Base-by-base conservation (phyloP, 2,113 vertebrate genomes). In the Petromus typicus region DNA sequence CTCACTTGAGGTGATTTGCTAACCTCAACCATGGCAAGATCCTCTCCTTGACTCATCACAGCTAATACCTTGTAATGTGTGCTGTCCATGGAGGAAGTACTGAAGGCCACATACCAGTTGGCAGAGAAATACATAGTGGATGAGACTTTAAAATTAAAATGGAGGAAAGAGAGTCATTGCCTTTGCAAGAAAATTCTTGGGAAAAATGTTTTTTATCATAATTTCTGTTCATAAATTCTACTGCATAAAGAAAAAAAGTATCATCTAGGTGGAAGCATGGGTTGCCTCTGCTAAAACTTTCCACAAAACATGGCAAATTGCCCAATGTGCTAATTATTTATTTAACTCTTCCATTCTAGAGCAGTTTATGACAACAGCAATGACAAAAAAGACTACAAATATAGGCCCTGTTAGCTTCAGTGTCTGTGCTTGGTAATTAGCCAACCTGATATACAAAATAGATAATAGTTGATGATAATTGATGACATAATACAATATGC, bases 71-170 rank as follows among this genome's bases (percentile, higher is more conserved):
- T 61, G 45, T 23, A 56, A 6, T 63, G 14, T 51, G 2, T 86
- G 78, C 2, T 20, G 17, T 48, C n/a, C 6, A 43, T 3, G 16
- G 56, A 67, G 3, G 13, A 64, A 32, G 5, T 45, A 25, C 0
- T 5, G 0, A 40, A 45, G 32, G 5, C 5, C 30, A 12, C 3
- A 45, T 1, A 30, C 10, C n/a, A 1, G 1, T 2, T 37, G 37
- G 3, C 64, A 89, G 25, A 5, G 0, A 23, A 20, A 34, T 0
- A 40, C 4, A 5, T 5, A 48, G 12, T 17, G 89, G 30, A 54
- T 45, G 51, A 32, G 10, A 1, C 25, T 94, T 54, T 32, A 76
- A 86, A 80, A 86, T 11, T 2, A 91, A 93, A 73, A 51, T 20
- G 57, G 27, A n/a, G 8, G 7, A 69, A 94, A 73, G 3, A n/a